These are phyloP conservation scores for Calyptomena viridis DNA, from an alignment of 2,113 vertebrate genomes.

Conservation along the genomic window DNA sequence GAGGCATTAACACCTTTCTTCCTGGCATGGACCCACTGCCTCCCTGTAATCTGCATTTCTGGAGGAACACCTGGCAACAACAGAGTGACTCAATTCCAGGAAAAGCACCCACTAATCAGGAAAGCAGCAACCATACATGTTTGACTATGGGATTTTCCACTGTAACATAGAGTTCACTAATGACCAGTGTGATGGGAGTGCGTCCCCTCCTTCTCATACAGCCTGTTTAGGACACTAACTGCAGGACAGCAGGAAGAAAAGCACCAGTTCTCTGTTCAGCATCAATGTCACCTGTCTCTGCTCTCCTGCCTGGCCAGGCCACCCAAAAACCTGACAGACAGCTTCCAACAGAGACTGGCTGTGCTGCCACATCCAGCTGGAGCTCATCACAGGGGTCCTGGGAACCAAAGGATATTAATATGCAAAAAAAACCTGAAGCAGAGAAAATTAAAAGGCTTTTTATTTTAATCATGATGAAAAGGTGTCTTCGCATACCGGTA, in stretches of 20 bases:
- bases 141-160: not conserved
- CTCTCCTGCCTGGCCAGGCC: not conserved
- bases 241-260: not conserved
- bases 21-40: not conserved
- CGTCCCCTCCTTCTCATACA: not conserved
- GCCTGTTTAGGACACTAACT: not conserved
- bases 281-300: not conserved
- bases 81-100: not conserved
- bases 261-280: not conserved
- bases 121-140: not conserved
- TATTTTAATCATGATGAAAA: not conserved
- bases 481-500: not conserved
- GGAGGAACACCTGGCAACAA: not conserved
- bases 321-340: not conserved
- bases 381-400: accelerated
- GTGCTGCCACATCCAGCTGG: not conserved
- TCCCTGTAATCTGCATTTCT: not conserved
- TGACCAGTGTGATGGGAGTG: accelerated
- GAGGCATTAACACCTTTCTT: not conserved
- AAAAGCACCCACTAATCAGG: not conserved
- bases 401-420: not conserved
- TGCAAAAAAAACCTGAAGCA: not conserved
- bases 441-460: not conserved
- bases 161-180: not conserved
- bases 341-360: not conserved